Evolutionary conservation across 2,888 invertebrate genomes (phyloP).

Genomic region (Tuberolachnus salignus): DNA sequence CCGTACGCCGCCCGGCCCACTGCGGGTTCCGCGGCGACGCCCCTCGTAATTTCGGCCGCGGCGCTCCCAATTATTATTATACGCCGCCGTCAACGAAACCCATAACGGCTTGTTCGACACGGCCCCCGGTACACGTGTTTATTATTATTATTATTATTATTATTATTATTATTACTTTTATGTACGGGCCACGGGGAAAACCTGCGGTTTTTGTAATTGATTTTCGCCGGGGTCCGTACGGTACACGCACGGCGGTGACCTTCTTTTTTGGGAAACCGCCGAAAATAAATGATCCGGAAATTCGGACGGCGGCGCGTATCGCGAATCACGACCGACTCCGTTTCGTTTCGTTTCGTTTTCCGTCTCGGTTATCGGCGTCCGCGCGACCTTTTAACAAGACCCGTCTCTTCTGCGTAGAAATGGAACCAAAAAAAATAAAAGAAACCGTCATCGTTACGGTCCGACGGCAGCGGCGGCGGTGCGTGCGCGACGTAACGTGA

Average conservation of each 20-base stretch:
- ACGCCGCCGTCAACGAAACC: no score
- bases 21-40: no score
- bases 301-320: slow-evolving; percentile 24
- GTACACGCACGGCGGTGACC: slow-evolving; percentile 10
- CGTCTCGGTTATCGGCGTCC: slow-evolving; percentile 17
- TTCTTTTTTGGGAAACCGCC: slow-evolving; percentile 44
- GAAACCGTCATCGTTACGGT: not conserved
- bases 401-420: not conserved
- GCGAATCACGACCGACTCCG: slow-evolving; percentile 16
- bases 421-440: no score
- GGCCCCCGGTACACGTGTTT: slow-evolving; percentile 25
- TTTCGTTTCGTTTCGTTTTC: slow-evolving; percentile 1
- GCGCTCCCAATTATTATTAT: no score
- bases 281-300: slow-evolving; percentile 52
- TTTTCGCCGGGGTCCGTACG: slow-evolving; percentile 41
- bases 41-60: no score
- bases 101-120: no score
- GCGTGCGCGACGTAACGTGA: no score
- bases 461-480: not conserved
- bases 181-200: no score
- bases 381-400: not conserved
- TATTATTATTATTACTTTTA: not conserved
- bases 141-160: not conserved
- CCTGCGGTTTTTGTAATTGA: slow-evolving; percentile 37
- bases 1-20: no score